phyloP scores from a whole-genome alignment of 2,113 vertebrate genomes.

The Gymnocephalus cernua region DNA sequence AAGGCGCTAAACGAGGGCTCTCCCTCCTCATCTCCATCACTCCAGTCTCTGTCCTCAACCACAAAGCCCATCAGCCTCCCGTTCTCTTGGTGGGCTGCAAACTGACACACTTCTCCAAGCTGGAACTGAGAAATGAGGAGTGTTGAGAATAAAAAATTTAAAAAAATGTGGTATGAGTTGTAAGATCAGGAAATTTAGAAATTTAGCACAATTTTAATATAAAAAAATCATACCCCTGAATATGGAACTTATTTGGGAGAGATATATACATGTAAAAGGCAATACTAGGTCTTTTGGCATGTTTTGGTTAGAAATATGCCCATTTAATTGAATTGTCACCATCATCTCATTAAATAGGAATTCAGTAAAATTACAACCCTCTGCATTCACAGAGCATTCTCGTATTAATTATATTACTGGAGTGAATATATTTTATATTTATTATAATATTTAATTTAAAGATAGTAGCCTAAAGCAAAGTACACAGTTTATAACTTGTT shows the following conservation, averaged over 20 bases:
- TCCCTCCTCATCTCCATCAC: constrained; percentile 79
- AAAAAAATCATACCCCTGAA: too few relatives aligned
- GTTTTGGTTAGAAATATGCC: neutral
- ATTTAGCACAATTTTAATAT: too few relatives aligned
- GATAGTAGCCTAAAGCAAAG: too few relatives aligned
- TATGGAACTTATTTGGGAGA: neutral
- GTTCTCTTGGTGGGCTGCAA: constrained; percentile 96
- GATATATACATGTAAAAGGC: neutral
- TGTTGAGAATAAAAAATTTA: neutral
- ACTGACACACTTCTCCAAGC: constrained; percentile 90
- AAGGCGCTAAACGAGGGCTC: constrained; percentile 89
- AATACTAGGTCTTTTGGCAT: neutral
- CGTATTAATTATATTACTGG: too few relatives aligned
- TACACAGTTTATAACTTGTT: too few relatives aligned
- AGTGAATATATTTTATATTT: too few relatives aligned
- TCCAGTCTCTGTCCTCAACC: constrained; percentile 85
- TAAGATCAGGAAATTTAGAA: neutral
- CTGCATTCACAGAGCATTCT: too few relatives aligned
- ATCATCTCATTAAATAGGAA: neutral
- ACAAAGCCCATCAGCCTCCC: constrained; percentile 94
- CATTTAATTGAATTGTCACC: neutral
- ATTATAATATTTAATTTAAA: too few relatives aligned
- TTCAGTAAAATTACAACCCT: too few relatives aligned
- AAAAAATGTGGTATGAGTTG: neutral
- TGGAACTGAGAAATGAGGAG: constrained; percentile 87